Percentiles rank a stretch among this genome's conserved stretches.
Conservation (phyloP, 2,888 invertebrate species). For the Leucania comma region DNA sequence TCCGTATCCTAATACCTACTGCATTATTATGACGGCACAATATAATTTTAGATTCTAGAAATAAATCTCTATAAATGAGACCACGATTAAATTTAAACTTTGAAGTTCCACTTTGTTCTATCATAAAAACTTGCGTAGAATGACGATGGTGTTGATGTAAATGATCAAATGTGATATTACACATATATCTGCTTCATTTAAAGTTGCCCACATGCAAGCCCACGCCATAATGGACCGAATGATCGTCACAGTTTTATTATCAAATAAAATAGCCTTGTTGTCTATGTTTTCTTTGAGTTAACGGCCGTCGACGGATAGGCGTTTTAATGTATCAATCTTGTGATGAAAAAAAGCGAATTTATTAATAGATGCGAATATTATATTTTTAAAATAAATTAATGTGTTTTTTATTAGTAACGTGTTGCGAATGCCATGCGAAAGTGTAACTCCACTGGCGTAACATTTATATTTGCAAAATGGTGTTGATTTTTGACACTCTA, state of each 20-base stretch:
- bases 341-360: slow-evolving; percentile 39
- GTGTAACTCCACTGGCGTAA: slow-evolving; percentile 6
- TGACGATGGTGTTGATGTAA: slow-evolving; percentile 45
- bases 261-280: slow-evolving; percentile 44
- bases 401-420: slow-evolving; percentile 43
- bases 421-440: slow-evolving; percentile 34
- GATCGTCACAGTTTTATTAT: slow-evolving; percentile 46
- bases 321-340: slow-evolving; percentile 55
- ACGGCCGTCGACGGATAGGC: slow-evolving; percentile 35
- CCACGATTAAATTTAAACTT: slow-evolving; percentile 41
- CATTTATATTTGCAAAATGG: slow-evolving; percentile 16
- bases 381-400: slow-evolving; percentile 40
- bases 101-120: slow-evolving; percentile 42
- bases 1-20: slow-evolving; percentile 15
- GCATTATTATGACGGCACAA: slow-evolving; percentile 37
- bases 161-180: slow-evolving; percentile 42
- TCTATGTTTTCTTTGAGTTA: slow-evolving; percentile 34
- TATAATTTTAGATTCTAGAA: slow-evolving; percentile 34
- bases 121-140: slow-evolving; percentile 33
- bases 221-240: slow-evolving; percentile 35
- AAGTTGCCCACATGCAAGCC: slow-evolving; percentile 50
- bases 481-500: slow-evolving; percentile 26
- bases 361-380: slow-evolving; percentile 32
- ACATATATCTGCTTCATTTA: slow-evolving; percentile 40
- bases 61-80: slow-evolving; percentile 41